Evolutionary conservation across 1,140 invertebrate species (phyloP), one percentile per base, ranked within the genome.

Genomic region (Heliconius congener): DNA sequence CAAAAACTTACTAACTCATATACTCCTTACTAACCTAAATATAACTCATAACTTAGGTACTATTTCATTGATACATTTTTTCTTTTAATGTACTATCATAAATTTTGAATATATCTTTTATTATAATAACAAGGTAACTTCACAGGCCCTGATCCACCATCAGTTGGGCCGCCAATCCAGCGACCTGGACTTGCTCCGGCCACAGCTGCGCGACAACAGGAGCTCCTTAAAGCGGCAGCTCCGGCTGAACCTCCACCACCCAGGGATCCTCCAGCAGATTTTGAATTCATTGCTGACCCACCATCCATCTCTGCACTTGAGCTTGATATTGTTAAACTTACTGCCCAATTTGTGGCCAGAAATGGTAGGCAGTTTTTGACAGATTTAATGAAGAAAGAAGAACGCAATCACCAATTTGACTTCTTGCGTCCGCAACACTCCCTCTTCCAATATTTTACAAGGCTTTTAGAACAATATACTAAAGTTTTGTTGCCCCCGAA

Each of bases 291-390:
- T 66, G 98, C 98, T 39, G 99, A 99, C 95, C 99, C 99, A 8
- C 99, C 99, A 1, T 99, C 99, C 0, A 99, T 99, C 81, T 99
- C 99, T n/a, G 99, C 99, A 30, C 95, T 99, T 81, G 99, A 99
- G 95, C 95, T 99, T 96, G 99, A 99, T 93, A 98, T 99, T 83
- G 99, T 99, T 0, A 99, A 99, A 90, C 92, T 99, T 11, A 99
- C 99, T 3, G 99, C 99, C 0, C 98, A 99, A 92, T 99, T 99
- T 96, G 99, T 99, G 1, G 99, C 99, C 1, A 95, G 99, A 88
- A 99, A 99, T 95, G 99, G 99, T 6, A 96, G 99, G 8, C 98
- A 99, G 90, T 99, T 99, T 93, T 95, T 99, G 6, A 99, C 99
- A 5, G 99, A 99, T 88, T 93, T 99, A 11, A 99, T 99, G 99